Conservation (phyloP, 1,140 invertebrate species). For the Ips typographus region DNA sequence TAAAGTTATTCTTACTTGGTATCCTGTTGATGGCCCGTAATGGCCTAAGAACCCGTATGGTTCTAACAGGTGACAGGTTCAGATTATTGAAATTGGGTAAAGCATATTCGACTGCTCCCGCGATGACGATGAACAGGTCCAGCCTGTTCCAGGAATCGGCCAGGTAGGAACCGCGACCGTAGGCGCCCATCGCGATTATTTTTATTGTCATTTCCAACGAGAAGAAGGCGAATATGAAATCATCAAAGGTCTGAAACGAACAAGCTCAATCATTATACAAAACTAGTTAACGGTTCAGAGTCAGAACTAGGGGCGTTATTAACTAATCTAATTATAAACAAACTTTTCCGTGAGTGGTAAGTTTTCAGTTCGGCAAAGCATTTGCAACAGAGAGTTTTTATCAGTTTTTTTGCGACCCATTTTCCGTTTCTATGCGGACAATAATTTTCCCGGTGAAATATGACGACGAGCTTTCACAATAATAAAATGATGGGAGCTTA, state of each 20-base stretch:
- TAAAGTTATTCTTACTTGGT: conserved; percentile 84
- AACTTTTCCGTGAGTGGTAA: too few relatives aligned
- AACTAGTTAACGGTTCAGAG: too few relatives aligned
- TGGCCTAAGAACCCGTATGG: conserved; percentile 94
- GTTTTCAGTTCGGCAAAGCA: too few relatives aligned
- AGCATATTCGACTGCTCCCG: conserved; percentile 92
- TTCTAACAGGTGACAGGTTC: conserved; percentile 96
- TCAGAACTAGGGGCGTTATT: too few relatives aligned
- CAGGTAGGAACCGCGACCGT: conserved; percentile 91
- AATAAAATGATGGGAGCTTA: conserved; percentile 52
- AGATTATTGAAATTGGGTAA: conserved; percentile 93
- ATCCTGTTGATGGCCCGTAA: conserved; percentile 98
- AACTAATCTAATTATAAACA: too few relatives aligned
- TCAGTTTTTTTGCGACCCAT: too few relatives aligned
- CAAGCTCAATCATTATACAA: conserved; percentile 34
- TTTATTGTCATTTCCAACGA: conserved; percentile 95
- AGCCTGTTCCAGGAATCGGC: conserved; percentile 98
- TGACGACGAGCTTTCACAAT: not conserved
- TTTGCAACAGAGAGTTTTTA: too few relatives aligned
- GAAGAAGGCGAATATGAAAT: conserved; percentile 98
- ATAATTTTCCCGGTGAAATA: too few relatives aligned
- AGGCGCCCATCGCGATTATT: conserved; percentile 98
- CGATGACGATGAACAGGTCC: conserved; percentile 97
- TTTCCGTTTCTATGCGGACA: not conserved
- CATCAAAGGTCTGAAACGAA: conserved; percentile 86